Evolutionary conservation across 2,888 invertebrate genomes (phyloP).

Genomic region (Smittia aterrima): DNA sequence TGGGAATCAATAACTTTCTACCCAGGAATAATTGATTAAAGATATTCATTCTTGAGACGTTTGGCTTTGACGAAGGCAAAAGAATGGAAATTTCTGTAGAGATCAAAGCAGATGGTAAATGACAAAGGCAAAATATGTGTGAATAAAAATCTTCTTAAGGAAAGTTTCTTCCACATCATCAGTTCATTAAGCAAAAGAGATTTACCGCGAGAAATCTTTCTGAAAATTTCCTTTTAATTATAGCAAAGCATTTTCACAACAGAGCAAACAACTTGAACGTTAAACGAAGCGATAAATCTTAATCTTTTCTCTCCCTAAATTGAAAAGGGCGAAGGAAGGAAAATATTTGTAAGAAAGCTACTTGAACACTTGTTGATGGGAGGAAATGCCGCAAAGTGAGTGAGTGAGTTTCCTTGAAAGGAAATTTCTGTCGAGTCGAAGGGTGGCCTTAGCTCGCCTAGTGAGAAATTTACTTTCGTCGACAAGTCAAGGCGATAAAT

Average conservation of each 20-base stretch:
- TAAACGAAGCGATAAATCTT: slow-evolving; percentile 30
- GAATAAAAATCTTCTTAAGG: no score
- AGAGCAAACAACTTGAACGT: neutral
- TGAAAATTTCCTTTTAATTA: neutral
- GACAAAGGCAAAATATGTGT: no score
- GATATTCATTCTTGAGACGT: neutral
- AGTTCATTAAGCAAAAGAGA: neutral
- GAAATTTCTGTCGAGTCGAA: slow-evolving; percentile 20
- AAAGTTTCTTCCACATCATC: neutral
- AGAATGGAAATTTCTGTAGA: slow-evolving; percentile 3
- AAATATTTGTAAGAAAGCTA: slow-evolving; percentile 37
- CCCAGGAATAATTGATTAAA: neutral
- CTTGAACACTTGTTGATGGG: slow-evolving; percentile 38
- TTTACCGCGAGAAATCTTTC: neutral
- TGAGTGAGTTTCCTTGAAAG: slow-evolving; percentile 31
- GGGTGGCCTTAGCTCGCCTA: slow-evolving; percentile 13
- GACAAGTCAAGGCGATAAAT: slow-evolving; percentile 5
- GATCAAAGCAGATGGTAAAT: neutral
- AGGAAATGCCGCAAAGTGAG: slow-evolving; percentile 8
- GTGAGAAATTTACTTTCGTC: neutral
- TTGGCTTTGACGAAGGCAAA: neutral
- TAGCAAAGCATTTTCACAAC: neutral
- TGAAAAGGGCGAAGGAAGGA: neutral
- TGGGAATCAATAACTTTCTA: neutral
- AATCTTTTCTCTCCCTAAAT: neutral